phyloP scores from a whole-genome alignment of 2,113 vertebrate genomes.

The Monopterus albus region DNA sequence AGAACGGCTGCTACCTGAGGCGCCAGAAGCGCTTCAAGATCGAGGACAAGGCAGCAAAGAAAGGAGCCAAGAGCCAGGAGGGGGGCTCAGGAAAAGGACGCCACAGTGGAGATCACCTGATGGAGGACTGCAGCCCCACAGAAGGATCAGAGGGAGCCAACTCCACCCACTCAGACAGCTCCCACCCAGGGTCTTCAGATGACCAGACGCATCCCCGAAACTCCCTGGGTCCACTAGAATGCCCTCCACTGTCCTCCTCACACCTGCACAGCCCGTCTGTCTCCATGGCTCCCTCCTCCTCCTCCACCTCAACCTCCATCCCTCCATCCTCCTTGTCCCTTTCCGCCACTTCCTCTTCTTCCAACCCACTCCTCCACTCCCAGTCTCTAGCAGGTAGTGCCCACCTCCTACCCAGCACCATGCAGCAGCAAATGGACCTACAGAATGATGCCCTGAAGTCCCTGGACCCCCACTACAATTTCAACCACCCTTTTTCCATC shows the following conservation, averaged over 20 bases:
- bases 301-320: slow-evolving; percentile 74
- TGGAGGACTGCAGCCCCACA: slow-evolving; percentile 77
- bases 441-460: slow-evolving; percentile 88
- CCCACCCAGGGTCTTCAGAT: slow-evolving; percentile 82
- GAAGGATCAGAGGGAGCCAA: slow-evolving; percentile 83
- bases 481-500: slow-evolving; percentile 94
- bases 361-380: slow-evolving; percentile 78
- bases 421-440: slow-evolving; percentile 88
- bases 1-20: slow-evolving; percentile 92
- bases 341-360: slow-evolving; percentile 70
- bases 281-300: slow-evolving; percentile 68
- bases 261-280: slow-evolving; percentile 76
- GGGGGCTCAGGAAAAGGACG: slow-evolving; percentile 67
- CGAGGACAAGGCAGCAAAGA: slow-evolving; percentile 86
- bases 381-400: slow-evolving; percentile 72
- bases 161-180: slow-evolving; percentile 84
- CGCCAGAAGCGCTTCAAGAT: slow-evolving; percentile 94
- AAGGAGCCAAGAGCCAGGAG: slow-evolving; percentile 70
- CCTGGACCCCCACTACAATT: slow-evolving; percentile 91
- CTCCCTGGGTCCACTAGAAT: slow-evolving; percentile 79
- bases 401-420: slow-evolving; percentile 82
- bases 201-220: slow-evolving; percentile 76
- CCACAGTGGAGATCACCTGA: slow-evolving; percentile 67
- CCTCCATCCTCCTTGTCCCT: slow-evolving; percentile 69
- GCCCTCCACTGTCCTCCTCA: slow-evolving; percentile 66